phyloP scores from a whole-genome alignment of 2,113 vertebrate species.

The Smithornis capensis region DNA sequence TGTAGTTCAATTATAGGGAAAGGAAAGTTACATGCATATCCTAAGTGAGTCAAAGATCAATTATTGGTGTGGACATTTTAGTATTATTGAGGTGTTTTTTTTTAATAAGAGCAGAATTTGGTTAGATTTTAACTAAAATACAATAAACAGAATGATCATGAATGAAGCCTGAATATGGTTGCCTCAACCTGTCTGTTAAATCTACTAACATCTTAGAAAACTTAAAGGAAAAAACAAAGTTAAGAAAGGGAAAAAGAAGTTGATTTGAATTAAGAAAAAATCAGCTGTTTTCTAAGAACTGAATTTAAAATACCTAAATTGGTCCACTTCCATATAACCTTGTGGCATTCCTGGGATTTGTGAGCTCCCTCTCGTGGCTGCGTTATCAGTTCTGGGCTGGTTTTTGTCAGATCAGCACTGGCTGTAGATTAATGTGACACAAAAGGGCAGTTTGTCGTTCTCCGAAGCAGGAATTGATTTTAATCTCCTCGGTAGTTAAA shows the following conservation, averaged over 20 bases:
- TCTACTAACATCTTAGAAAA: neutral
- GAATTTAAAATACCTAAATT: fast-evolving
- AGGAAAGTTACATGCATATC: neutral
- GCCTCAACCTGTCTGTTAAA: neutral
- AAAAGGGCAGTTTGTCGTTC: neutral
- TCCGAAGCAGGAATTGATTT: neutral
- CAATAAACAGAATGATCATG: neutral
- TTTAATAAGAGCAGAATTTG: neutral
- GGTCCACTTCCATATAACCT: neutral
- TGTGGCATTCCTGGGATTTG: neutral
- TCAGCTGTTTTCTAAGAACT: neutral
- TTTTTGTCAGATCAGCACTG: neutral
- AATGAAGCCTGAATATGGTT: neutral
- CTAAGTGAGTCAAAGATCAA: neutral
- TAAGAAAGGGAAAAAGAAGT: neutral
- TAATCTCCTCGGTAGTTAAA: neutral
- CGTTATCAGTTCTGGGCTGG: neutral
- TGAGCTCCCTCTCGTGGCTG: conserved; percentile 43
- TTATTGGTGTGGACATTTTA: neutral
- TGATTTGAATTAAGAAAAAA: neutral
- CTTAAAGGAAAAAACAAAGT: neutral
- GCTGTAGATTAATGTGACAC: neutral
- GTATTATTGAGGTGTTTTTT: neutral
- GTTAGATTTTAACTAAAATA: neutral
- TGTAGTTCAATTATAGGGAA: neutral